phyloP scores from a whole-genome alignment of 2,888 invertebrate species.

The Anaspis maculata region DNA sequence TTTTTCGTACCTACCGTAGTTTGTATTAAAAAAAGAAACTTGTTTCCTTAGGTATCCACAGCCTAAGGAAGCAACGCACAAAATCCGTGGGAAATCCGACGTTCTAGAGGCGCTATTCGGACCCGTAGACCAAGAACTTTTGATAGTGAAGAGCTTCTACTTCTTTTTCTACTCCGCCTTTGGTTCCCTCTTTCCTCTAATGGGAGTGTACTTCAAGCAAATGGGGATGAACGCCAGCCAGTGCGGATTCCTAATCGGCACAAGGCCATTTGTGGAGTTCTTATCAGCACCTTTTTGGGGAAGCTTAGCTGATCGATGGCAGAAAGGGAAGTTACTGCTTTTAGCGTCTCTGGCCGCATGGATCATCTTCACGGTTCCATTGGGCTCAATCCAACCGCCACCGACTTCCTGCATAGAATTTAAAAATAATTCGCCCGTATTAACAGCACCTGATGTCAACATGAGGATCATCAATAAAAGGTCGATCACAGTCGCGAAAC shows the following conservation, averaged over 20 bases:
- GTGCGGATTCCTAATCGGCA: conserved; percentile 88
- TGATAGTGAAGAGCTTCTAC: conserved; percentile 95
- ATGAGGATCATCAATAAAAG: conserved; percentile 46
- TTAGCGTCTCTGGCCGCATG: conserved; percentile 87
- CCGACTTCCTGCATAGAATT: conserved; percentile 76
- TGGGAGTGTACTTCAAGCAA: conserved; percentile 99
- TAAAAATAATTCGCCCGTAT: conserved; percentile 56
- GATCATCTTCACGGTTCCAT: conserved; percentile 93
- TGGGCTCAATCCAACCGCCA: conserved; percentile 92
- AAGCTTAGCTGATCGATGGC: conserved; percentile 80
- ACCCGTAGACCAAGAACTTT: conserved; percentile 79
- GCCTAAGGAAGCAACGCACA: conserved; percentile 83
- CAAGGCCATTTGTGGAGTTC: conserved; percentile 95
- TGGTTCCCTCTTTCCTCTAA: conserved; percentile 93
- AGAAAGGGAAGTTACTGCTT: conserved; percentile 78
- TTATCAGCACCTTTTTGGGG: conserved; percentile 98
- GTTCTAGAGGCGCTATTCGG: conserved; percentile 76
- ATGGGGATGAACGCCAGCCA: conserved; percentile 94
- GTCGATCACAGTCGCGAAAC: conserved; percentile 32
- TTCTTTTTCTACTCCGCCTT: conserved; percentile 99
- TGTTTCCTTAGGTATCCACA: conserved; percentile 73
- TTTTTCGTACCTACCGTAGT: too few relatives aligned
- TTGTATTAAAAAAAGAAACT: too few relatives aligned
- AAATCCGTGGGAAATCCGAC: conserved; percentile 80
- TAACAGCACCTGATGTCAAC: conserved; percentile 51